A percentile compares a stretch with the other conserved stretches of the same genome.
phyloP scores from a whole-genome alignment of 2,797 vertebrate genomes.

The Pteronotus mesoamericanus region DNA sequence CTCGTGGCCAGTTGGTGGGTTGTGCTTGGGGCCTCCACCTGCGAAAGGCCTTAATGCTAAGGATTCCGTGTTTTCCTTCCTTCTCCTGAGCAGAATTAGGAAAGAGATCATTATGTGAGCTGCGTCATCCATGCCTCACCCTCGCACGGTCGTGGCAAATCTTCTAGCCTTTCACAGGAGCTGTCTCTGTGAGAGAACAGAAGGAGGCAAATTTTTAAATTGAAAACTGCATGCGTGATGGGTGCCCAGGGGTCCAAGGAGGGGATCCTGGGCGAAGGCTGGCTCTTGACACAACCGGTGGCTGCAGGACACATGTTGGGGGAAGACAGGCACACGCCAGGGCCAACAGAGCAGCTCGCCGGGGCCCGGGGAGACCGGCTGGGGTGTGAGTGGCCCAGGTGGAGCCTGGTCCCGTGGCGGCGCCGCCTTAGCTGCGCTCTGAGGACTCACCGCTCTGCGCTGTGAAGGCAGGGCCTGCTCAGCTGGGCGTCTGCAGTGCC shows the following conservation, averaged over 20 bases:
- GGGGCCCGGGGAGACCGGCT: too few species aligned
- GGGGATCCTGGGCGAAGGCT: neutral
- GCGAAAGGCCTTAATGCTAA: neutral
- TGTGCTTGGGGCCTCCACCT: neutral
- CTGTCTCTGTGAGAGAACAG: neutral
- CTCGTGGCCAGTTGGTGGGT: neutral
- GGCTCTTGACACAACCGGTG: neutral
- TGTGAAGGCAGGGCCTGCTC: neutral
- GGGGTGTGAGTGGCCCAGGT: neutral
- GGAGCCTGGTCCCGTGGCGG: neutral
- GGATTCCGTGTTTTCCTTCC: neutral
- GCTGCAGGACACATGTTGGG: accelerated
- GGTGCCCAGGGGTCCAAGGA: neutral
- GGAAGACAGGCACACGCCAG: neutral
- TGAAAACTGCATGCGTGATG: neutral
- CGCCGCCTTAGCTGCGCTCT: neutral
- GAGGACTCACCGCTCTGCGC: neutral
- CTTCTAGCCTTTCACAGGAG: neutral
- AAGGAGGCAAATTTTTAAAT: neutral
- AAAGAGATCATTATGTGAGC: neutral
- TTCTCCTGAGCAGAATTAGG: neutral
- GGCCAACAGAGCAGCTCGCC: neutral
- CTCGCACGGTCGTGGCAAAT: neutral
- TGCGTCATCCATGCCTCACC: neutral
- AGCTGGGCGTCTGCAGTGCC: neutral